Evolutionary conservation across 2,113 vertebrate species (phyloP).

Genomic region (Sphaerodactylus townsendi): DNA sequence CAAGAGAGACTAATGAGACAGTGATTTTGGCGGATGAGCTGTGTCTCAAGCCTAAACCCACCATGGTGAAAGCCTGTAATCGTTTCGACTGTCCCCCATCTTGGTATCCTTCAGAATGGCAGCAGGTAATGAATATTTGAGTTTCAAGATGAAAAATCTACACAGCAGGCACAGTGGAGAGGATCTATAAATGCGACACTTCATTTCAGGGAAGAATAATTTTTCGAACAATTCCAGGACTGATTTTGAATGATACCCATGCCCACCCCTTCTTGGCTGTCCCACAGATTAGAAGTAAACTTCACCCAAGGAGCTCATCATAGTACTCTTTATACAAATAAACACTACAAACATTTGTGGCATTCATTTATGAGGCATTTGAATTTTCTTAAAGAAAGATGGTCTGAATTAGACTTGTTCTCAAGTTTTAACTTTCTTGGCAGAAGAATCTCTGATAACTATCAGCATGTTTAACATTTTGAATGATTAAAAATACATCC

Average conservation of each 20-base stretch:
- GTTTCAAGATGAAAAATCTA: background rate
- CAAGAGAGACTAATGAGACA: slow-evolving; percentile 80
- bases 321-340: slow-evolving; percentile 26
- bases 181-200: background rate
- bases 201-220: background rate
- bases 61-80: slow-evolving; percentile 89
- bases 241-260: background rate
- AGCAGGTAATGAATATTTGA: slow-evolving; percentile 77
- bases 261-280: background rate
- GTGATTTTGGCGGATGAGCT: slow-evolving; percentile 80
- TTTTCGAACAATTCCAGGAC: background rate
- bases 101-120: slow-evolving; percentile 88
- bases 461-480: slow-evolving; percentile 53
- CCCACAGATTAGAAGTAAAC: background rate
- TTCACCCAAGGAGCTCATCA: slow-evolving; percentile 16
- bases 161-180: background rate
- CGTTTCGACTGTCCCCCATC: slow-evolving; percentile 92
- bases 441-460: slow-evolving; percentile 42
- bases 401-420: slow-evolving; percentile 38
- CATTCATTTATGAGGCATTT: slow-evolving; percentile 52
- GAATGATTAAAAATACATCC: slow-evolving; percentile 43
- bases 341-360: slow-evolving; percentile 29
- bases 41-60: slow-evolving; percentile 85
- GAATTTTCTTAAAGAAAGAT: slow-evolving; percentile 16
- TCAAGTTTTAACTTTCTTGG: slow-evolving; percentile 39